Conservation (phyloP, 2,113 vertebrate genomes). For the Xyliphius kryptos region DNA sequence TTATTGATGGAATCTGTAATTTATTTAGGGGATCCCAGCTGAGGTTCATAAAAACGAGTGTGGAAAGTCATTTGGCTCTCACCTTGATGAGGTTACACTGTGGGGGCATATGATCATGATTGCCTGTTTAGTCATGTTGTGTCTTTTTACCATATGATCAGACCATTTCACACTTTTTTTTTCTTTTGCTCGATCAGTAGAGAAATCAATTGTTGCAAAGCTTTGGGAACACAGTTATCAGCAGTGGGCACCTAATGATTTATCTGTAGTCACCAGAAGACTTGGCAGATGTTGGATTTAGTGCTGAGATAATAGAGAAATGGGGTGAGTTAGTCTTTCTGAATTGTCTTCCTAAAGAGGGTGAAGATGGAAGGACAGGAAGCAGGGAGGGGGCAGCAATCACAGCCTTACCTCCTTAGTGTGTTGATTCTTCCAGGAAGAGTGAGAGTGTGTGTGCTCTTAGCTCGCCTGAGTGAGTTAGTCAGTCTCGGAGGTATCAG, state of each 20-base stretch:
- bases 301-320: constrained; percentile 30
- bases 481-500: constrained; percentile 11
- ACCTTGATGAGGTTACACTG: constrained; percentile 28
- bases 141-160: background rate
- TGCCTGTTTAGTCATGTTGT: constrained; percentile 15
- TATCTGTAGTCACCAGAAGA: constrained; percentile 12
- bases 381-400: background rate
- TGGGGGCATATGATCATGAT: constrained; percentile 9
- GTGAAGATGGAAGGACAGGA: constrained; percentile 2
- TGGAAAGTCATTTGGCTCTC: constrained; percentile 4
- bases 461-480: constrained; percentile 9
- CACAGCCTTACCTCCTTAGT: constrained; percentile 11
- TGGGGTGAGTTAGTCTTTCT: constrained; percentile 20
- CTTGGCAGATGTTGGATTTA: constrained; percentile 14
- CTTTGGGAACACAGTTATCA: constrained; percentile 22
- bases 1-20: constrained; percentile 34
- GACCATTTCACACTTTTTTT: background rate
- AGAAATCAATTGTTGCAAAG: constrained; percentile 23
- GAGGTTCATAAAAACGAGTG: constrained; percentile 9
- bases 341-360: constrained; percentile 17
- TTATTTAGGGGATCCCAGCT: constrained; percentile 12
- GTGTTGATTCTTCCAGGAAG: constrained; percentile 1
- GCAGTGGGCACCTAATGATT: constrained; percentile 19
- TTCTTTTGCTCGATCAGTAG: background rate
- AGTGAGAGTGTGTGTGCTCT: constrained; percentile 13